Evolutionary conservation across 2,888 invertebrate genomes (phyloP), one percentile per base, ranked within the genome.

Genomic region (Nymphalis c-album): DNA sequence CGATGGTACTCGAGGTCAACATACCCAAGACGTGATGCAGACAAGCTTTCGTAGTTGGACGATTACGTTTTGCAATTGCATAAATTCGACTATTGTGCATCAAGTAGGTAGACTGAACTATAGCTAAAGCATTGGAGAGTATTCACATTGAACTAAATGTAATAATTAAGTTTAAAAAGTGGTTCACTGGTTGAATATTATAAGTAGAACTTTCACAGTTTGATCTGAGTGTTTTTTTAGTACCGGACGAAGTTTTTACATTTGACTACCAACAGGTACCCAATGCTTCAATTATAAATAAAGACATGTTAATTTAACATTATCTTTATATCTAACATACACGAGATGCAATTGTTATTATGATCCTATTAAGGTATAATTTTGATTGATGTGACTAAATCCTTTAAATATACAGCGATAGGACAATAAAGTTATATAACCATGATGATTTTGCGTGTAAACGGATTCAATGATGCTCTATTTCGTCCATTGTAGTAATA

Each of bases 401-500:
- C 13, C 47, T 40, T 13, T n/a, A 16, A 40, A 22, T 55, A 61
- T 35, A 13, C 40, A 13, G 13, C 10, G 8, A n/a, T 35, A 35
- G 16, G 31, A 20, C 20, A 57, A 53, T 65, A 55, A 55, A 35
- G 13, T 53, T 18, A 51, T 60, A 22, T 35, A 65, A 55, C 5
- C 18, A 18, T 57, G 18, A 57, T 53, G 57, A 68, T 73, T 64
- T 74, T 70, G 73, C 64, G 68, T 74, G 75, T 73, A 76, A 77
- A 76, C 73, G 79, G 74, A 66, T 64, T 69, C 62, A 50, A 31
- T 59, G 79, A 77, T 84, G 85, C 78, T 85, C 86, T 79, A 88
- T 86, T 86, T 84, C 84, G 73, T 73, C 77, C 77, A 87, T 89
- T 91, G 87, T 89, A 75, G 73, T 67, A 67, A 64, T 60, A 64